phyloP scores from a whole-genome alignment of 92 coral and sea anemone species.

The Nematostella vectensis region DNA sequence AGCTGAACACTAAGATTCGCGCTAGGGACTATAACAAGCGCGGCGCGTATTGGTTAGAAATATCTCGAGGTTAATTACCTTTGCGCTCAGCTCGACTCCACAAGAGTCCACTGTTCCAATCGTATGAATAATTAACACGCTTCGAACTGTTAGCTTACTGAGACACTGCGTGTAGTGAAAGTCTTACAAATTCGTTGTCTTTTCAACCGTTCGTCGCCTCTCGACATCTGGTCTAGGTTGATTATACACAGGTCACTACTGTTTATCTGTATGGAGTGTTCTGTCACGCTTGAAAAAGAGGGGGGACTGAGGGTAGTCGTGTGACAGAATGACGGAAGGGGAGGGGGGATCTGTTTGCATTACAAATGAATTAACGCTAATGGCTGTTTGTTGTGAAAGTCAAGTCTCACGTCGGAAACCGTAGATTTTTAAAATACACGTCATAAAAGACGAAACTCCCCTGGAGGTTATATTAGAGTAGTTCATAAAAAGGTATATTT shows the following conservation, averaged over 20 bases:
- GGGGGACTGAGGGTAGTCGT: background rate
- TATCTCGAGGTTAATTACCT: conserved; percentile 9
- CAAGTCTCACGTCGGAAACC: too few relatives aligned
- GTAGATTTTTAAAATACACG: too few relatives aligned
- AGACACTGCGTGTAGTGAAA: conserved; percentile 1
- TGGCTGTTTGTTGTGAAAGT: background rate
- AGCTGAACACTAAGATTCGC: background rate
- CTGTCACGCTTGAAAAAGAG: background rate
- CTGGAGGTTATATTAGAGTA: too few relatives aligned
- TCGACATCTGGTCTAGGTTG: background rate
- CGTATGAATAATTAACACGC: conserved; percentile 11
- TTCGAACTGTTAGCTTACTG: background rate
- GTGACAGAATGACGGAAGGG: conserved; percentile 5
- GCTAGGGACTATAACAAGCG: too few relatives aligned
- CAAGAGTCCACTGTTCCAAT: conserved; percentile 5
- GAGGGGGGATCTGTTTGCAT: background rate
- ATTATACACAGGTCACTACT: background rate
- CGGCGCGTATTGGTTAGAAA: too few relatives aligned
- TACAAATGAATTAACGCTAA: background rate
- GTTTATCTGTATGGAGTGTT: background rate
- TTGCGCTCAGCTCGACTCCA: background rate
- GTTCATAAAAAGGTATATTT: too few relatives aligned
- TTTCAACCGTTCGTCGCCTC: background rate
- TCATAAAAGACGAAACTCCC: too few relatives aligned
- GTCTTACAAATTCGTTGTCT: background rate